Base-by-base conservation (phyloP, 2,113 vertebrate genomes). In the Zosterops pallidus region DNA sequence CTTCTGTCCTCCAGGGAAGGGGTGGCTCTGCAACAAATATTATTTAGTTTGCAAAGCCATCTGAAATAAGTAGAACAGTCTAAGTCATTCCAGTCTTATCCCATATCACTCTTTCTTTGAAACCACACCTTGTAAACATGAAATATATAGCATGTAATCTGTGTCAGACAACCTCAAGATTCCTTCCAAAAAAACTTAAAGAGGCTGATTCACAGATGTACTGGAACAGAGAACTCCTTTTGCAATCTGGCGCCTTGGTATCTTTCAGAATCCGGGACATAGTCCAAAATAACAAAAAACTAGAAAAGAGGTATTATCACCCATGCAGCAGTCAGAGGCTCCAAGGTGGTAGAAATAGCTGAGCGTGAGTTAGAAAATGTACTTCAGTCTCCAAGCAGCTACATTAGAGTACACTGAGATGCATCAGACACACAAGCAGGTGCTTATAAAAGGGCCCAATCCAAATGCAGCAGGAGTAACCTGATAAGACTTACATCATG, bases 241-340 rank as follows among this genome's bases (percentile, higher is more conserved):
- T 94, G 90, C 94, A 95, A 94, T 95, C 96, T 94, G 94, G 89
- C 31, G 42, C 94, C 86, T 95, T 41, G 26, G 9, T 94, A 94
- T 94, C 92, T 94, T 78, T 60, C 65, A 89, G 86, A 91, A 92
- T 79, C 91, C 57, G 21, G 94, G 95, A 81, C 80, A 41, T 3
- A 59, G 78, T 88, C 84, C 87, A 95, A 83, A 81, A 86, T 77
- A 79, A 18, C 77, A 86, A 87, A 89, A 85, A 89, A 76, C 39
- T 83, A 70, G 59, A 72, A 83, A 79, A 83, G 63, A 67, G 35
- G 84, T 60, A 85, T 83, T 91, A 85, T 72, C 82, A 94, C 23
- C 42, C 87, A 59, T 69, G 55, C 87, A 90, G 75, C 75, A 95
- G 19, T 24, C 90, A 93, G 59, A 71, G 63, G 46, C 68, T 94